A percentile compares a stretch with the other conserved stretches of the same genome.
Conservation (phyloP, 2,888 invertebrate species). For the Pterostichus niger region DNA sequence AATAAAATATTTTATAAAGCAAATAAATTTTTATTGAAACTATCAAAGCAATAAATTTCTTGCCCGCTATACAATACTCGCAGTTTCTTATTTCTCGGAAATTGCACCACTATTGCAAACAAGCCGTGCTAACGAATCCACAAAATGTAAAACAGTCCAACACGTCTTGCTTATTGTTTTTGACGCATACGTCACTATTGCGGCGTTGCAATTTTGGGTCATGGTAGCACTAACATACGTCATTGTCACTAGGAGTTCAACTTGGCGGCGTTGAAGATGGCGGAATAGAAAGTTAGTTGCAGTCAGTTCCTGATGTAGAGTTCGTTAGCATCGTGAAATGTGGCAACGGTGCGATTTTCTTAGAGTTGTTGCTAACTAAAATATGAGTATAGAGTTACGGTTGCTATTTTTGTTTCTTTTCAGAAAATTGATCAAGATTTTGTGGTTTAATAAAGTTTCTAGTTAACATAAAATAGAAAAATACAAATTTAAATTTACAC, state of each 20-base stretch:
- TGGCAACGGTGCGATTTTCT: slow-evolving; percentile 6
- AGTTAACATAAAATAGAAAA: no score
- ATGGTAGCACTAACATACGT: not conserved
- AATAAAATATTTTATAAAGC: no score
- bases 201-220: slow-evolving; percentile 49
- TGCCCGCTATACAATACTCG: not conserved
- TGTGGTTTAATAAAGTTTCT: no score
- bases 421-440: no score
- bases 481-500: no score
- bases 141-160: slow-evolving; percentile 24
- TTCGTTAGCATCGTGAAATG: slow-evolving; percentile 40
- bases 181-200: not conserved
- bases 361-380: no score
- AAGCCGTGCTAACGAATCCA: slow-evolving; percentile 31
- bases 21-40: not conserved
- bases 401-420: no score
- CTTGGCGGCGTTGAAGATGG: slow-evolving; percentile 15
- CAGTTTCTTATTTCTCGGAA: slow-evolving; percentile 19
- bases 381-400: no score
- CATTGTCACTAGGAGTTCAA: slow-evolving; percentile 11
- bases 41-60: not conserved
- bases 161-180: slow-evolving; percentile 31
- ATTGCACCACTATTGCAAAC: slow-evolving; percentile 34
- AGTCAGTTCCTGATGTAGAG: slow-evolving; percentile 51
- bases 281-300: slow-evolving; percentile 55